Evolutionary conservation across 2,888 invertebrate genomes (phyloP).

Genomic region (Pachycephus smyrnensis): DNA sequence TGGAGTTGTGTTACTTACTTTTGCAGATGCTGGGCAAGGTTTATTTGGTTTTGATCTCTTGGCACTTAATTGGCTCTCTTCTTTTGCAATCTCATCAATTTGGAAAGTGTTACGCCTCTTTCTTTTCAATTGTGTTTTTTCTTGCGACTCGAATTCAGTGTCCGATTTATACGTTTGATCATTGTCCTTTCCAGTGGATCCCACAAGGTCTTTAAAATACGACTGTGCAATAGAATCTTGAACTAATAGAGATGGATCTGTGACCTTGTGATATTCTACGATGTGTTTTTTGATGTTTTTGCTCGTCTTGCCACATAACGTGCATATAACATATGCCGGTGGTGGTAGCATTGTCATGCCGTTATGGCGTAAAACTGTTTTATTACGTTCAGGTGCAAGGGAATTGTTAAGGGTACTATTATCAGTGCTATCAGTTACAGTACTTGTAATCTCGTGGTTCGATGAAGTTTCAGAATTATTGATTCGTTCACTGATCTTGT

Average conservation of each 20-base stretch:
- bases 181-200: neutral
- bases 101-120: neutral
- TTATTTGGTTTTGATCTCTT: neutral
- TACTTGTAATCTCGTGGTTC: neutral
- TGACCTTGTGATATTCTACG: slow-evolving; percentile 52
- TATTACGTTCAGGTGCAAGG: neutral
- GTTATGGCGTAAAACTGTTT: neutral
- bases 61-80: neutral
- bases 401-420: neutral
- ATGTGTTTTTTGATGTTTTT: slow-evolving; percentile 52
- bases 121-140: neutral
- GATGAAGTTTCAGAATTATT: neutral
- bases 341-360: neutral
- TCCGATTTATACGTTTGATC: neutral
- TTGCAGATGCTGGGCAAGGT: neutral
- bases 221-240: neutral
- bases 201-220: neutral
- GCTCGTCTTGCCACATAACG: slow-evolving; percentile 47
- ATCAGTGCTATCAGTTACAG: neutral
- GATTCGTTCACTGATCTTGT: neutral
- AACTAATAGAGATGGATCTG: neutral
- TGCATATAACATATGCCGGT: slow-evolving; percentile 36
- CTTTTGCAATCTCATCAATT: neutral
- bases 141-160: neutral
- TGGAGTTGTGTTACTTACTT: neutral